Conservation (phyloP, 2,797 vertebrate species). For the Scleropages formosus region DNA sequence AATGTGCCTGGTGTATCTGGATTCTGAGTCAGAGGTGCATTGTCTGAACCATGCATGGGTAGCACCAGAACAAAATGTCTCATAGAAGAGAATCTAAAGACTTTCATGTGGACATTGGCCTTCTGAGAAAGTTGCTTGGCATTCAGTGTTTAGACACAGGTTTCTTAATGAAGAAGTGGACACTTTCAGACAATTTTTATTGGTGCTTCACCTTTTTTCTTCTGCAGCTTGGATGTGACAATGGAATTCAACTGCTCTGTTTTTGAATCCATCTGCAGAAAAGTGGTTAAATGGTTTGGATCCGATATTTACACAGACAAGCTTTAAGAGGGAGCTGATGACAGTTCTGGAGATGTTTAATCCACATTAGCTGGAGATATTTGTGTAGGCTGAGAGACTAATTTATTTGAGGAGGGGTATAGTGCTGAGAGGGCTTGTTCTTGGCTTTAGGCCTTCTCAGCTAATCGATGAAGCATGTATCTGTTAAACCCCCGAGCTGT, state of each 20-base stretch:
- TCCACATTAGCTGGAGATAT: background rate
- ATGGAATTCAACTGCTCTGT: background rate
- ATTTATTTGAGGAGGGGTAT: conserved; percentile 11
- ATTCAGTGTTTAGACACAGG: background rate
- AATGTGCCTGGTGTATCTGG: no score
- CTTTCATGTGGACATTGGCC: no score
- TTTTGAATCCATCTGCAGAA: background rate
- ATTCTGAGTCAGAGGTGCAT: no score
- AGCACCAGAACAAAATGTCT: no score
- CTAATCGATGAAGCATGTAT: background rate
- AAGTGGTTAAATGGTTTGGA: background rate
- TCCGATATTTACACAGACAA: conserved; percentile 1
- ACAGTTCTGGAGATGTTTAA: conserved; percentile 12
- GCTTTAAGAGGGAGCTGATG: background rate
- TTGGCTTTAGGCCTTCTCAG: conserved; percentile 8
- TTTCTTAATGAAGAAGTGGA: background rate
- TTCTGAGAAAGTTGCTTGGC: background rate
- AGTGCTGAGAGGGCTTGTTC: background rate
- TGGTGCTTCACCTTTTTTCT: background rate
- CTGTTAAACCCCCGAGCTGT: conserved; percentile 3
- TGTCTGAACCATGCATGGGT: no score
- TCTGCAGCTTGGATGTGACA: background rate
- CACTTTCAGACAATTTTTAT: background rate
- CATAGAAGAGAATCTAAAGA: no score
- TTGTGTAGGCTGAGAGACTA: conserved; percentile 5